These are phyloP conservation scores for Drosophila neotestacea DNA, from an alignment of 2,888 invertebrate species.

Conservation along the genomic window DNA sequence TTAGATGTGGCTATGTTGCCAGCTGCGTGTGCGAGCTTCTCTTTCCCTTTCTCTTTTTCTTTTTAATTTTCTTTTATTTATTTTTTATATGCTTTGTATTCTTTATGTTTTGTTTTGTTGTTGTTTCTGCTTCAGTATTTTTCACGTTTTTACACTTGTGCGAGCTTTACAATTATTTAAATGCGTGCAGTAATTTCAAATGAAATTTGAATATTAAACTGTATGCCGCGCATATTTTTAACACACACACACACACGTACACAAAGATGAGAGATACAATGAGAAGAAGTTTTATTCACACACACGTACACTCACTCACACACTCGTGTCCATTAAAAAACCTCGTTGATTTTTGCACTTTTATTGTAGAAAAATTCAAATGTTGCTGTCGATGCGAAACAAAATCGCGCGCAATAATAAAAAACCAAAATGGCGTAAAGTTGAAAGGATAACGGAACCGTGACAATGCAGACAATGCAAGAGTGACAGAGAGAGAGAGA, in stretches of 20 bases:
- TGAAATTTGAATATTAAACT: slow-evolving; percentile 77
- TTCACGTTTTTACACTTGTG: slow-evolving; percentile 57
- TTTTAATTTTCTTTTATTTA: slow-evolving; percentile 8
- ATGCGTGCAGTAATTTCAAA: slow-evolving; percentile 77
- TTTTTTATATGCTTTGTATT: slow-evolving; percentile 16
- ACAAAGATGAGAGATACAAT: background rate
- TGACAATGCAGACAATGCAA: slow-evolving; percentile 8
- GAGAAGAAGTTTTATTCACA: background rate
- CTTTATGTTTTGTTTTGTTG: slow-evolving; percentile 10
- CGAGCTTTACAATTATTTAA: slow-evolving; percentile 69
- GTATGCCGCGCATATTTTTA: slow-evolving; percentile 66
- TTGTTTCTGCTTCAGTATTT: slow-evolving; percentile 19
- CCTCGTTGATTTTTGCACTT: slow-evolving; percentile 66
- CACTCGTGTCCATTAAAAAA: slow-evolving; percentile 40
- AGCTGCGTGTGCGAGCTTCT: slow-evolving; percentile 15
- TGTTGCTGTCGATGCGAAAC: slow-evolving; percentile 48
- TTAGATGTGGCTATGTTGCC: slow-evolving; percentile 56
- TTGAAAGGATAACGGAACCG: slow-evolving; percentile 12
- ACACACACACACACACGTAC: slow-evolving; percentile 34
- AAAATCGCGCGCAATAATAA: slow-evolving; percentile 44
- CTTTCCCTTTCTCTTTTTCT: slow-evolving; percentile 7
- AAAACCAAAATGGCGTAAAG: slow-evolving; percentile 42
- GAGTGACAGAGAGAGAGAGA: slow-evolving; percentile 12
- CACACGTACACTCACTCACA: slow-evolving; percentile 16
- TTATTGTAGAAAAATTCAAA: slow-evolving; percentile 80